phyloP scores from a whole-genome alignment of 2,113 vertebrate genomes.

The Xyrauchen texanus region DNA sequence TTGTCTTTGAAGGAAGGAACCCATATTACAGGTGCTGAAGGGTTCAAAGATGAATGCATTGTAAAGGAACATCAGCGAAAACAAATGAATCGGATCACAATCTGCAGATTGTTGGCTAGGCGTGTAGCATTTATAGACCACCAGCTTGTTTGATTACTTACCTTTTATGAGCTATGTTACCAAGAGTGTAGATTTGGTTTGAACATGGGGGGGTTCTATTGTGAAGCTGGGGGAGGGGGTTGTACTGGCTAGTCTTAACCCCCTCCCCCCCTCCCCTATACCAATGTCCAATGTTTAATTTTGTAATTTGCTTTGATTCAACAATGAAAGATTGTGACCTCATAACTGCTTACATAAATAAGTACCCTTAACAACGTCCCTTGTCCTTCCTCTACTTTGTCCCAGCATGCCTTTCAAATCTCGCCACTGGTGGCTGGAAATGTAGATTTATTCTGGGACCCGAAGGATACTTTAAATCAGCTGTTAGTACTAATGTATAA shows the following conservation, averaged over 20 bases:
- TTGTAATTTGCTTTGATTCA: neutral
- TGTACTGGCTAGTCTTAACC: no score
- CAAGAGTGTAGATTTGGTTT: no score
- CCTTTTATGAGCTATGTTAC: neutral
- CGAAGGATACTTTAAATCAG: neutral
- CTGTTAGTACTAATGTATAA: conserved; percentile 7
- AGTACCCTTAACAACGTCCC: neutral
- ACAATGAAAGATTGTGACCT: neutral
- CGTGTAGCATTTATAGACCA: neutral
- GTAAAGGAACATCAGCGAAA: neutral
- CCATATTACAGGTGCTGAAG: neutral
- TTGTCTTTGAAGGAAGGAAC: neutral
- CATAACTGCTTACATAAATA: neutral
- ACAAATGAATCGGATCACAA: neutral
- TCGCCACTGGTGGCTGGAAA: neutral
- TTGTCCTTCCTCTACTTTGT: neutral
- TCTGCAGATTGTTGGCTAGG: neutral
- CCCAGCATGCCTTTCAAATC: conserved; percentile 24
- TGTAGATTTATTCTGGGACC: conserved; percentile 29
- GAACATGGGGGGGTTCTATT: no score
- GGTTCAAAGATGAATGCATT: neutral
- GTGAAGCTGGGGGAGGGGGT: no score
- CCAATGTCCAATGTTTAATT: neutral
- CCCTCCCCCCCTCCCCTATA: no score
- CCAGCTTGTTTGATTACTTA: neutral